A percentile compares a stretch with the other conserved stretches of the same genome.
Conservation (phyloP, 2,797 vertebrate genomes). For the Melanotaenia nigrans region DNA sequence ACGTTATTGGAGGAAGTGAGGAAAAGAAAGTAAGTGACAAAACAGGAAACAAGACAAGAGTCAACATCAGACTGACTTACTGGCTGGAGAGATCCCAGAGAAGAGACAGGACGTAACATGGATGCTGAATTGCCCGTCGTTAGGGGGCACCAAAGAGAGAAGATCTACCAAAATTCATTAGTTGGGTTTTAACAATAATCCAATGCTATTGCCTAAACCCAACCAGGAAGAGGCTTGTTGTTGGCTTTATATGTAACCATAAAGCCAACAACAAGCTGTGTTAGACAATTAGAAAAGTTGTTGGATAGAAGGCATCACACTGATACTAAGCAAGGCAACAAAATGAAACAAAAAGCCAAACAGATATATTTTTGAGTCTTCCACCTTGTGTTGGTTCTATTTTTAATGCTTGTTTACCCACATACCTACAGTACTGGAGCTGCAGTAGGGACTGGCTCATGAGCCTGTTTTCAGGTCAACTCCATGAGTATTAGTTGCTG, state of each 20-base stretch:
- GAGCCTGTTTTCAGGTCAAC: conserved; percentile 34
- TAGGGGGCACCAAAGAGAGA: too few species aligned
- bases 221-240: not conserved
- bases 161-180: not conserved
- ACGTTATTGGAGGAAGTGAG: too few species aligned
- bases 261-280: not conserved
- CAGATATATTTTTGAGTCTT: not conserved
- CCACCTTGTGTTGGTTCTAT: not conserved
- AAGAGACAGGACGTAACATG: too few species aligned
- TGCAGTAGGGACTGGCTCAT: not conserved
- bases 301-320: not conserved
- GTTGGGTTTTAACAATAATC: too few species aligned
- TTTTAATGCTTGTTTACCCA: not conserved
- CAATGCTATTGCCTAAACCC: not conserved
- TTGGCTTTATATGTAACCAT: not conserved
- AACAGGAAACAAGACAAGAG: too few species aligned
- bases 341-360: not conserved
- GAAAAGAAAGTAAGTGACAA: too few species aligned
- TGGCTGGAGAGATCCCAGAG: too few species aligned
- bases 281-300: too few species aligned
- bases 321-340: not conserved
- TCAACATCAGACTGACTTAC: too few species aligned
- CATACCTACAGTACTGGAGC: not conserved
- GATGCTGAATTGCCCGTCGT: too few species aligned
- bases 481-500: conserved; percentile 30